These are phyloP conservation scores for Eristalis intricaria DNA, from an alignment of 2,888 invertebrate genomes.

Conservation along the genomic window DNA sequence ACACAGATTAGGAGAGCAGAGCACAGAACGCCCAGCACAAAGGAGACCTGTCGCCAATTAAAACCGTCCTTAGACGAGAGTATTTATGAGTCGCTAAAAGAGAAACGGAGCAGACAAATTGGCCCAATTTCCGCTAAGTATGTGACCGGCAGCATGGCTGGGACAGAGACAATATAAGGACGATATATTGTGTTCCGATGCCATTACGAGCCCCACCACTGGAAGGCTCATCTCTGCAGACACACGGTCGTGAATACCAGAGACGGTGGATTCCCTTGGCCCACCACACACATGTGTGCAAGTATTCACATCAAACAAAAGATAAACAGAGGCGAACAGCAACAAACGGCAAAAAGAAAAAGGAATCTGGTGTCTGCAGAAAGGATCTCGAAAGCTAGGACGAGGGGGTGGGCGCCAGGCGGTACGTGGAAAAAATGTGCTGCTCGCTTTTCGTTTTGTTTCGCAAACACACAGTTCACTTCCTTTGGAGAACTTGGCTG, in stretches of 20 bases:
- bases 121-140: slow-evolving; percentile 65
- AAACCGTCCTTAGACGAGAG: slow-evolving; percentile 46
- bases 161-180: slow-evolving; percentile 29
- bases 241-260: slow-evolving; percentile 60
- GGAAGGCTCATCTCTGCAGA: slow-evolving; percentile 27
- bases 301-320: neutral
- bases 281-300: neutral
- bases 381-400: slow-evolving; percentile 32
- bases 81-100: slow-evolving; percentile 63
- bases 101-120: slow-evolving; percentile 70
- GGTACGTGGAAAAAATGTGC: slow-evolving; percentile 16
- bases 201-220: slow-evolving; percentile 18
- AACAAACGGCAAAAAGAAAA: slow-evolving; percentile 8
- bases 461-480: slow-evolving; percentile 52
- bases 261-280: neutral
- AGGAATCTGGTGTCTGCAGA: slow-evolving; percentile 44
- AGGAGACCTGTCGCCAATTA: slow-evolving; percentile 62
- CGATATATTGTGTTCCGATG: slow-evolving; percentile 48
- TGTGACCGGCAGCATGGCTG: slow-evolving; percentile 27
- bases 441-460: slow-evolving; percentile 59
- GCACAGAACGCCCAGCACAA: neutral
- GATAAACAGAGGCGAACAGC: slow-evolving; percentile 5
- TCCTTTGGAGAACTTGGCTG: slow-evolving; percentile 48
- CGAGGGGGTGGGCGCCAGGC: neutral
- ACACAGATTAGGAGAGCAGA: slow-evolving; percentile 32